Evolutionary conservation across 64 coral and sea anemone species (phyloP), one percentile per base, ranked within the genome.

Genomic region (Astreopora myriophthalma): DNA sequence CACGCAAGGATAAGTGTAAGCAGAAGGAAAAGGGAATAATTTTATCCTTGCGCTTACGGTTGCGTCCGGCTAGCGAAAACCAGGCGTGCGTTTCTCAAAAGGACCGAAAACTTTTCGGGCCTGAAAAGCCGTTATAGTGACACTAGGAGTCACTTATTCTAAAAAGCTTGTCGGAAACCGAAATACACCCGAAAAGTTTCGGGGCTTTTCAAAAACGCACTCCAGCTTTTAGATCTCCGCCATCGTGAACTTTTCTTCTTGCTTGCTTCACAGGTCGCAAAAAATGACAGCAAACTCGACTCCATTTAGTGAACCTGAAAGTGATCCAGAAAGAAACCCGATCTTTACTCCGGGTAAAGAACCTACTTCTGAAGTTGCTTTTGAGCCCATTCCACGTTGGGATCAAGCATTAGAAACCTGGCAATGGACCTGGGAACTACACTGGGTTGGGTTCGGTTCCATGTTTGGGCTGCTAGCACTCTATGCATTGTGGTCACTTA

Each of bases 341-440:
- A 35, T 38, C 8, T 38, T 37, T 17, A 7, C 4, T 61, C 78
- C 78, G 17, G 8, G 23, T 5, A 13, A 22, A 17, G 78, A 81
- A 34, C 78, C 78, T 7, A 81, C 78, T 16, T 3, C 7, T 35
- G 9, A 62, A 36, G 31, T 81, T 36, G 52, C 49, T 0, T 57
- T 62, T 17, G 95, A 96, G 30, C 95, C 95, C 1, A 68, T 96
- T 1, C 95, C 95, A 26, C 12, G 90, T 22, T 96, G 95, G 95
- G 74, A 81, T 9, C 23, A 34, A 90, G 95, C 95, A 34, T 69
- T 55, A 72, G 36, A 51, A 51, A 90, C 91, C 8, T 96, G 95
- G 95, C 16, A 89, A 46, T 93, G 95, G 91, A 62, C 49, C 7
- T 96, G 95, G 95, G 49, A 80, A 17, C 67, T 96, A 8, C 95